These are phyloP conservation scores for Mactra quadrangularis DNA, from an alignment of 1,140 invertebrate genomes.

Conservation along the genomic window DNA sequence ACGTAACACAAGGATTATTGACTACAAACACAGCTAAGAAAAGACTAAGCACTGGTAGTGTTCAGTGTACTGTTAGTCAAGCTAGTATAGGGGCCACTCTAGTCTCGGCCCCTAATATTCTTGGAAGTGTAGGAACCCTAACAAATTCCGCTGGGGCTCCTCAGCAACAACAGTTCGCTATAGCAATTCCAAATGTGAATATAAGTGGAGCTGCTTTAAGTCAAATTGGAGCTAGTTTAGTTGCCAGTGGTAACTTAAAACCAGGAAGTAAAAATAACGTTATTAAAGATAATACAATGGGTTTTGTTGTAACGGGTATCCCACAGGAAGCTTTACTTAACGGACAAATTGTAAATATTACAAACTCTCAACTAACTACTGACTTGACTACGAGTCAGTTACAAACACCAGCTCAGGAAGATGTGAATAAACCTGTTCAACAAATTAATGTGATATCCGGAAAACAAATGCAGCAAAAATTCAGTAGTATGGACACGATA, in stretches of 20 bases:
- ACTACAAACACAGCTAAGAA: slow-evolving; percentile 67
- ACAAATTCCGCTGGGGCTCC: slow-evolving; percentile 14
- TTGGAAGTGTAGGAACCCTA: slow-evolving; percentile 44
- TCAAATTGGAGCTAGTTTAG: slow-evolving; percentile 72
- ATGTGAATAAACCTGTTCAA: slow-evolving; percentile 65
- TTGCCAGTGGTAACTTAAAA: slow-evolving; percentile 62
- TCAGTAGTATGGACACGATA: slow-evolving; percentile 66
- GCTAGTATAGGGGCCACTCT: slow-evolving; percentile 63
- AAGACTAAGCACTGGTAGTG: slow-evolving; percentile 63
- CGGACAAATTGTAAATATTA: slow-evolving; percentile 77
- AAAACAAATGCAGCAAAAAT: slow-evolving; percentile 61
- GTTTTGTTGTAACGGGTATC: slow-evolving; percentile 76
- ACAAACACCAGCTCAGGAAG: slow-evolving; percentile 27
- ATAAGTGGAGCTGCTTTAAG: slow-evolving; percentile 70
- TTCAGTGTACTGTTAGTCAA: slow-evolving; percentile 45
- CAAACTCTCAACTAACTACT: slow-evolving; percentile 68
- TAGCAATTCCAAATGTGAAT: slow-evolving; percentile 78
- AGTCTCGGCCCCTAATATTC: slow-evolving; percentile 54
- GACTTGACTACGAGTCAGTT: slow-evolving; percentile 33
- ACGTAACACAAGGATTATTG: slow-evolving; percentile 51
- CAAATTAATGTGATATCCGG: slow-evolving; percentile 66
- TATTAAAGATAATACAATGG: slow-evolving; percentile 73
- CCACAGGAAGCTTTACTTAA: slow-evolving; percentile 74
- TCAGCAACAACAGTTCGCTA: slow-evolving; percentile 62
- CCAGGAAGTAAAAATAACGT: slow-evolving; percentile 70